Percentiles rank a stretch among this genome's conserved stretches.
These are phyloP conservation scores for Cettia cetti DNA, from an alignment of 2,113 vertebrate species.

Conservation along the genomic window DNA sequence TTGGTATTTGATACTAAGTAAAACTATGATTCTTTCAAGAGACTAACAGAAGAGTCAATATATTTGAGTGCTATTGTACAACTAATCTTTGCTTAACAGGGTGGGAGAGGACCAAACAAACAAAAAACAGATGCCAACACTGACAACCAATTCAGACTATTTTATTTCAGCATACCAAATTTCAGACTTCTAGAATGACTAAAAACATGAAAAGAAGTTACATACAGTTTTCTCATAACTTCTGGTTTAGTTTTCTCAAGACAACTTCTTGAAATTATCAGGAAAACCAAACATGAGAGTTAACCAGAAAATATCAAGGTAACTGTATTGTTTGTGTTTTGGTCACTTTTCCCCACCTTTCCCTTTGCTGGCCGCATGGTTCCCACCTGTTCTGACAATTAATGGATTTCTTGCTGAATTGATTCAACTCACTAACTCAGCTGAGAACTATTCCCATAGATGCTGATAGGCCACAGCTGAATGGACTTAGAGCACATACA, in stretches of 20 bases:
- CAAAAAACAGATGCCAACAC: not conserved
- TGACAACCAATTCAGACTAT: not conserved
- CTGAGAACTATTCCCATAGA: not conserved
- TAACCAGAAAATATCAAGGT: not conserved
- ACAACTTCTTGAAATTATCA: not conserved
- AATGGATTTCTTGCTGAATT: not conserved
- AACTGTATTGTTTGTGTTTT: not conserved
- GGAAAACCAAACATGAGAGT: not conserved
- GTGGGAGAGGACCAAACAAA: not conserved
- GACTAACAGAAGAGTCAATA: not conserved
- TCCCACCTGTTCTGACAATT: not conserved
- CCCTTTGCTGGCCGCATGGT: not conserved
- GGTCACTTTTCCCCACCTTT: not conserved
- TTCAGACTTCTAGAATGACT: not conserved
- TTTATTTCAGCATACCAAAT: not conserved
- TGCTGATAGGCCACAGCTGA: not conserved
- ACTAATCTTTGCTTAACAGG: not conserved
- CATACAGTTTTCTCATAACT: not conserved
- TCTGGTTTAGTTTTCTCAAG: not conserved
- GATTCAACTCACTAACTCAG: not conserved
- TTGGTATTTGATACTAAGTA: not conserved
- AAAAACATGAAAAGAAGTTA: not conserved
- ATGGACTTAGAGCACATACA: not conserved
- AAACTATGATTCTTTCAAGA: not conserved
- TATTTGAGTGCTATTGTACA: not conserved